Conservation (phyloP, 2,797 vertebrate species). For the Onychomys arenicola region DNA sequence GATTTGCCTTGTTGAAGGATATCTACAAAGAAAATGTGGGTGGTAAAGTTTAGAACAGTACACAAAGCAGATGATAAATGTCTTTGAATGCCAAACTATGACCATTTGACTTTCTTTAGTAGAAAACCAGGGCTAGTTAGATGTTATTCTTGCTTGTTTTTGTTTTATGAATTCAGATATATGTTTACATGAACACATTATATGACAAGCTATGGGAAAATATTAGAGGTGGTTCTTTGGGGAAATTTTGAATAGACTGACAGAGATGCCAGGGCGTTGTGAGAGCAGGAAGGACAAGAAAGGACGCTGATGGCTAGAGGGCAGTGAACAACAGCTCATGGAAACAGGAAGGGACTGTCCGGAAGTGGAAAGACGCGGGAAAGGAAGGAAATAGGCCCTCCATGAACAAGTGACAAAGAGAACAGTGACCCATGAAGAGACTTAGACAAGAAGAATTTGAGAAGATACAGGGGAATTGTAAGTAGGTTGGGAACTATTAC, state of each 20-base stretch:
- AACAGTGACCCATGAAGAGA: background rate
- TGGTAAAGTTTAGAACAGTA: background rate
- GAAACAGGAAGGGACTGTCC: background rate
- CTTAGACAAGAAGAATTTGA: background rate
- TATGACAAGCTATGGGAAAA: background rate
- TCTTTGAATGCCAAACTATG: background rate
- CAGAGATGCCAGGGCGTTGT: background rate
- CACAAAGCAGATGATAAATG: background rate
- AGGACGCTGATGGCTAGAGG: background rate
- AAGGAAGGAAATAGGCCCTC: background rate
- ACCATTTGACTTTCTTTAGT: background rate
- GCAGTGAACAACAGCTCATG: background rate
- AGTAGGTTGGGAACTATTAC: background rate
- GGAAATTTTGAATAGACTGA: background rate
- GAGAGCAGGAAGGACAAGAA: background rate
- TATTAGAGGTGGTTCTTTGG: background rate
- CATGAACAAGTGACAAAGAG: background rate
- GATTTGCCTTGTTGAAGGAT: background rate
- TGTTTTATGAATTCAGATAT: background rate
- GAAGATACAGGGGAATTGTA: background rate
- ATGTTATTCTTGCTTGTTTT: background rate
- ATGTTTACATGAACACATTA: background rate
- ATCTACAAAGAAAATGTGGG: background rate
- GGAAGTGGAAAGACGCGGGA: background rate
- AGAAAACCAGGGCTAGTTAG: background rate